These are phyloP conservation scores for Aphidius ervi DNA, from an alignment of 1,140 invertebrate genomes.

Conservation along the genomic window DNA sequence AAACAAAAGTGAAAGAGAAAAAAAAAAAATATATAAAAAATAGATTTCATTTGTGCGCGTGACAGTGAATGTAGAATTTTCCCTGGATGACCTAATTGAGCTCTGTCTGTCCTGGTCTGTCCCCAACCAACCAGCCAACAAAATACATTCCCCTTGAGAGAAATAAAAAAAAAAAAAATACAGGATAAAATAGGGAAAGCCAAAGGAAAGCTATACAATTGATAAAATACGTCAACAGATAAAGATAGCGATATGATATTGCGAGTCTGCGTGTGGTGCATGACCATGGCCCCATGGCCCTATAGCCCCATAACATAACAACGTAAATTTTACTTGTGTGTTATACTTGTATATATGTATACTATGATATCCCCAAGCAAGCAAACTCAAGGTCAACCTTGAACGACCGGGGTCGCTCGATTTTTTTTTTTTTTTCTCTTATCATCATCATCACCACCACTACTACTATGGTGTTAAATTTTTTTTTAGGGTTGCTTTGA, in stretches of 20 bases:
- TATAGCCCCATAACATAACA: not conserved
- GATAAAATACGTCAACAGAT: too few relatives aligned
- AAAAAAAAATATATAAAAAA: too few relatives aligned
- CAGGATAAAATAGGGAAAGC: not conserved
- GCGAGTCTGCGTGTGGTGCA: slow-evolving; percentile 11
- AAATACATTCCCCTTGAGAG: not conserved
- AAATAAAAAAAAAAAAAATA: not conserved
- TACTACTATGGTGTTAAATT: too few relatives aligned
- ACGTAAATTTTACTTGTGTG: not conserved
- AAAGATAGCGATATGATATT: too few relatives aligned
- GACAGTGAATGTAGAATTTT: slow-evolving; percentile 7
- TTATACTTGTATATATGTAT: not conserved
- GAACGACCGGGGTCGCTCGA: not conserved
- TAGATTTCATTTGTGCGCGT: too few relatives aligned
- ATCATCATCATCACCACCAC: too few relatives aligned
- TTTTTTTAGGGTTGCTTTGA: too few relatives aligned
- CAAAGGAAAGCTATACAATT: not conserved
- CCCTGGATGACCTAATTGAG: slow-evolving; percentile 27
- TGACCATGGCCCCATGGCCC: slow-evolving; percentile 27
- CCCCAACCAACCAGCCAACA: not conserved
- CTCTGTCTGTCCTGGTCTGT: slow-evolving; percentile 10
- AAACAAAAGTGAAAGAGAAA: too few relatives aligned
- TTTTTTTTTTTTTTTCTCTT: not conserved
- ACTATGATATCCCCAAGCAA: not conserved
- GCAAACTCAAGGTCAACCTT: slow-evolving; percentile 12